Conservation (phyloP, 1,140 invertebrate genomes). For the Anoplolepis gracilipes region DNA sequence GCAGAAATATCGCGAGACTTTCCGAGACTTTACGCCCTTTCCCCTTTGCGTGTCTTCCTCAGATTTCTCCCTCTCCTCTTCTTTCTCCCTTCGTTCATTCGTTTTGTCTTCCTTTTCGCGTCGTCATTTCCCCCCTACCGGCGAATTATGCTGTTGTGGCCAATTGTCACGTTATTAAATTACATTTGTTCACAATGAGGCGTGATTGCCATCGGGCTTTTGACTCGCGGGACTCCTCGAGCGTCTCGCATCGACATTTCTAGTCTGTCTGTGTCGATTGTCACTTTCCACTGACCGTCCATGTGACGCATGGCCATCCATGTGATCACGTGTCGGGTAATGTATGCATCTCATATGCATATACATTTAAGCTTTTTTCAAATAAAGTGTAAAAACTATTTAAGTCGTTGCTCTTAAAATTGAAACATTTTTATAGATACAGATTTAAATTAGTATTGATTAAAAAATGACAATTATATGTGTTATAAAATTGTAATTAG, state of each 20-base stretch:
- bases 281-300: constrained; percentile 31
- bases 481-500: no score
- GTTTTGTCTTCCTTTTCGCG: constrained; percentile 39
- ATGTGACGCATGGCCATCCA: not conserved
- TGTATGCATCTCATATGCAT: not conserved
- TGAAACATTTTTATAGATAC: no score
- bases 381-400: not conserved
- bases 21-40: constrained; percentile 25
- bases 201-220: constrained; percentile 71
- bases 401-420: no score
- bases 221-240: constrained; percentile 47
- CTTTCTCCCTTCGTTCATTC: not conserved
- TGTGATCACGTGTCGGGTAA: not conserved
- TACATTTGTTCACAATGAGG: constrained; percentile 72
- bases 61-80: constrained; percentile 35
- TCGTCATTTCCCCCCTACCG: constrained; percentile 35
- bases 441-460: not conserved
- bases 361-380: not conserved
- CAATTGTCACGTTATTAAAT: constrained; percentile 75
- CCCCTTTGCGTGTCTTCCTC: not conserved
- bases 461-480: not conserved
- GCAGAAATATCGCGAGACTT: constrained; percentile 72
- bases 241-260: constrained; percentile 5
- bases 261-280: constrained; percentile 27
- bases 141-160: constrained; percentile 71